Evolutionary conservation across 2,113 vertebrate genomes (phyloP).

Genomic region (Seriola dumerili): DNA sequence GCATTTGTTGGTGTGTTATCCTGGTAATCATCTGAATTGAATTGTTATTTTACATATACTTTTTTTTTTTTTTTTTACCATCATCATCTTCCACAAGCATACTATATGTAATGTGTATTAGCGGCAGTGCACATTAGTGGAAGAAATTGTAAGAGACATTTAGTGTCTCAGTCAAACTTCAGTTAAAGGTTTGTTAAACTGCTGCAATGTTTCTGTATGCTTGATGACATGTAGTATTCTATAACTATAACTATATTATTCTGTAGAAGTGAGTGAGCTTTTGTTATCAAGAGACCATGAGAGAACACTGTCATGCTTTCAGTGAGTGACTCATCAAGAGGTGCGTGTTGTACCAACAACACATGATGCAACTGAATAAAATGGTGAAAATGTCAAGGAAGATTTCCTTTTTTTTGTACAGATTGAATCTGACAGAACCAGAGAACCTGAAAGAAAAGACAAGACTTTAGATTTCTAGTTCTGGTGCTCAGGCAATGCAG

Average conservation of each 20-base stretch:
- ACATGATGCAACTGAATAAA: constrained; percentile 14
- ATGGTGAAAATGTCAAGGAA: not conserved
- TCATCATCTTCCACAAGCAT: too few relatives aligned
- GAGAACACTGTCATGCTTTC: not conserved
- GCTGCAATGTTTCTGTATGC: not conserved
- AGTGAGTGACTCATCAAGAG: constrained; percentile 1
- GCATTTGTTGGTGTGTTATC: not conserved
- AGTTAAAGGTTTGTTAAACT: not conserved
- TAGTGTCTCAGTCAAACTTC: too few relatives aligned
- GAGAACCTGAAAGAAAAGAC: not conserved
- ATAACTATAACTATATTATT: too few relatives aligned
- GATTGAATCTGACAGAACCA: not conserved
- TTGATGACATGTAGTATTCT: not conserved
- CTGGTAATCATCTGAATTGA: not conserved
- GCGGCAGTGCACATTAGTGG: not conserved
- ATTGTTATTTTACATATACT: not conserved
- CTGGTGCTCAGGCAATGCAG: not conserved
- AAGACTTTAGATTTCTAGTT: not conserved
- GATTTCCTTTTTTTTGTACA: not conserved
- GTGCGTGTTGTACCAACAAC: not conserved
- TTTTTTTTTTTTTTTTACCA: too few relatives aligned
- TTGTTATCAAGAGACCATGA: not conserved
- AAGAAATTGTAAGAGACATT: too few relatives aligned
- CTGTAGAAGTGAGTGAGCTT: not conserved
- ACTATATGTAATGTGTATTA: too few relatives aligned